These are phyloP conservation scores for Encarsia formosa DNA, from an alignment of 2,888 invertebrate species.

Conservation along the genomic window DNA sequence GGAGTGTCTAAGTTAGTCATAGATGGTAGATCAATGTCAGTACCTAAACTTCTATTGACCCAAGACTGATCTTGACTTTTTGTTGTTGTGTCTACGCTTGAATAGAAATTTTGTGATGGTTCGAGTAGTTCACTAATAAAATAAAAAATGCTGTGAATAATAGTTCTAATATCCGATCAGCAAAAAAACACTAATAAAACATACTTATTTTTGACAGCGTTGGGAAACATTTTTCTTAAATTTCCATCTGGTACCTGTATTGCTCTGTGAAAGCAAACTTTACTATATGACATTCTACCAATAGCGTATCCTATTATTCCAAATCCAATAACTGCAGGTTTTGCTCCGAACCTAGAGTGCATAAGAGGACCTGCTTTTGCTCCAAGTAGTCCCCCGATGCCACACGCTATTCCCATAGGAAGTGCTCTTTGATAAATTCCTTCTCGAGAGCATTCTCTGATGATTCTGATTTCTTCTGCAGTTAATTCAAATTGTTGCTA, in stretches of 20 bases:
- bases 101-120: background rate
- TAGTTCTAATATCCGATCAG: background rate
- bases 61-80: background rate
- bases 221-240: conserved; percentile 8
- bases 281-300: conserved; percentile 22
- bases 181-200: background rate
- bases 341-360: conserved; percentile 9
- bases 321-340: conserved; percentile 13
- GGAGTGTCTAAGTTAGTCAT: conserved; percentile 22
- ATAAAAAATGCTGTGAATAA: background rate
- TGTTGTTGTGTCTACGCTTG: conserved; percentile 1
- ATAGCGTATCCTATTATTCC: conserved; percentile 18
- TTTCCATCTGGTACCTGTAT: conserved; percentile 19
- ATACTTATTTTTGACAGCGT: background rate
- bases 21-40: conserved; percentile 21
- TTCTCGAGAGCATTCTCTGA: conserved; percentile 24
- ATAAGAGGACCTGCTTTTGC: conserved; percentile 7
- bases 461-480: conserved; percentile 24
- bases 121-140: background rate
- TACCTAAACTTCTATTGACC: background rate
- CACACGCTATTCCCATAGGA: conserved; percentile 17
- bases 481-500: conserved; percentile 16
- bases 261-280: conserved; percentile 12
- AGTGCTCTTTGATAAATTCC: conserved; percentile 21
- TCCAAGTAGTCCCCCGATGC: conserved; percentile 6